A percentile compares a stretch with the other conserved stretches of the same genome.
Conservation (phyloP, 1,140 invertebrate genomes). For the Anthonomus grandis region DNA sequence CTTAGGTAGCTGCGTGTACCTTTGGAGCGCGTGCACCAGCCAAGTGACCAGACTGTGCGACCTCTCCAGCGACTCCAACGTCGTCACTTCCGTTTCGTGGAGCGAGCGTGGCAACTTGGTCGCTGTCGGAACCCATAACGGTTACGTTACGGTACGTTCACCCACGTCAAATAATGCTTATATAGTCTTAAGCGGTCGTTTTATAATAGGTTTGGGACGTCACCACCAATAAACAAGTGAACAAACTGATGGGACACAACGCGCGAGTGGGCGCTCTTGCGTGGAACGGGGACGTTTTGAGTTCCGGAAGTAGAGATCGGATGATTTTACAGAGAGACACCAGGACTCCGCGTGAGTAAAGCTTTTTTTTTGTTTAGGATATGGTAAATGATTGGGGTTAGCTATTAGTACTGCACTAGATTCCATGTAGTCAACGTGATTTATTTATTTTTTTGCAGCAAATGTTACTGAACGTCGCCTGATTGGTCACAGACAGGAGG, state of each 20-base stretch:
- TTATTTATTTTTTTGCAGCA: constrained; percentile 43
- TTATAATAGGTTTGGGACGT: constrained; percentile 92
- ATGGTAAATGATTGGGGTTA: background rate
- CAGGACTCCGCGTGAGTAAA: constrained; percentile 69
- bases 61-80: constrained; percentile 86
- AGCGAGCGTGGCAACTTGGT: constrained; percentile 95
- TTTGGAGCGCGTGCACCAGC: constrained; percentile 99
- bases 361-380: background rate
- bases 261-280: constrained; percentile 92
- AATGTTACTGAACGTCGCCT: constrained; percentile 74
- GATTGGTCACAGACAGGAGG: constrained; percentile 94
- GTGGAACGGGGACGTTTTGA: constrained; percentile 97
- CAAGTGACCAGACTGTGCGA: constrained; percentile 97
- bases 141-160: constrained; percentile 76
- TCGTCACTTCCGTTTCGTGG: constrained; percentile 98
- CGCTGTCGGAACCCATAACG: constrained; percentile 95
- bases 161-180: no score
- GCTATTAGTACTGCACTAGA: no score
- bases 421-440: no score
- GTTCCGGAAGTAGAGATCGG: constrained; percentile 92
- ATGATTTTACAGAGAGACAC: constrained; percentile 94
- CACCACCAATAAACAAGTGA: constrained; percentile 89
- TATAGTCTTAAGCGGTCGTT: no score
- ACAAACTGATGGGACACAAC: constrained; percentile 88
- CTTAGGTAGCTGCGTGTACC: constrained; percentile 94